A percentile compares a stretch with the other conserved stretches of the same genome.
phyloP scores from a whole-genome alignment of 2,888 invertebrate species.

The Pinctada fucata region DNA sequence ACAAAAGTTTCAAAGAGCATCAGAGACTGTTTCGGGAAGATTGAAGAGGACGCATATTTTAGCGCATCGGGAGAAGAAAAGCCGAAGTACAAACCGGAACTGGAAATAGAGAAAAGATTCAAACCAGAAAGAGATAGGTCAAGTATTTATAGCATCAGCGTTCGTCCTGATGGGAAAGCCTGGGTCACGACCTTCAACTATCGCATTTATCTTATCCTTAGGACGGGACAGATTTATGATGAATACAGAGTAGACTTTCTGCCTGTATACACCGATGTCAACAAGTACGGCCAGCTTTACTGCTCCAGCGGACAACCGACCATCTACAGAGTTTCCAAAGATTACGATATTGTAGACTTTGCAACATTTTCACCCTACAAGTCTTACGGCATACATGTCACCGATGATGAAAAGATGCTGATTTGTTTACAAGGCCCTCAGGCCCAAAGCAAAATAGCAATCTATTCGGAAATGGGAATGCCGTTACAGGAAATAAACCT shows the following conservation, averaged over 20 bases:
- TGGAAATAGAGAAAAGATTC: constrained; percentile 24
- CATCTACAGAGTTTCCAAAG: constrained; percentile 9
- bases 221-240: constrained; percentile 28
- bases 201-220: constrained; percentile 20
- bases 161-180: constrained; percentile 31
- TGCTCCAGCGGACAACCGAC: constrained; percentile 23
- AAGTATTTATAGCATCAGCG: constrained; percentile 25
- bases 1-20: constrained; percentile 6
- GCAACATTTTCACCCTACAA: constrained; percentile 25
- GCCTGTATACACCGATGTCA: constrained; percentile 26
- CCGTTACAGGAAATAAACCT: constrained; percentile 24
- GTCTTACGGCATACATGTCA: constrained; percentile 22
- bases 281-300: constrained; percentile 29
- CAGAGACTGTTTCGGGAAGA: constrained; percentile 18
- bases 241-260: constrained; percentile 28
- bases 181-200: constrained; percentile 31
- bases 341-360: constrained; percentile 27
- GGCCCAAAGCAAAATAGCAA: constrained; percentile 21
- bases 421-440: constrained; percentile 21
- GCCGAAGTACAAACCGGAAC: constrained; percentile 20
- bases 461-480: constrained; percentile 32
- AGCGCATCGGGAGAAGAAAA: constrained; percentile 14
- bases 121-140: constrained; percentile 27
- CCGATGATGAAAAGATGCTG: constrained; percentile 22
- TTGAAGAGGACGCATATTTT: constrained; percentile 27